Evolutionary conservation across 2,797 vertebrate species (phyloP).

Genomic region (Bothrops alternatus): DNA sequence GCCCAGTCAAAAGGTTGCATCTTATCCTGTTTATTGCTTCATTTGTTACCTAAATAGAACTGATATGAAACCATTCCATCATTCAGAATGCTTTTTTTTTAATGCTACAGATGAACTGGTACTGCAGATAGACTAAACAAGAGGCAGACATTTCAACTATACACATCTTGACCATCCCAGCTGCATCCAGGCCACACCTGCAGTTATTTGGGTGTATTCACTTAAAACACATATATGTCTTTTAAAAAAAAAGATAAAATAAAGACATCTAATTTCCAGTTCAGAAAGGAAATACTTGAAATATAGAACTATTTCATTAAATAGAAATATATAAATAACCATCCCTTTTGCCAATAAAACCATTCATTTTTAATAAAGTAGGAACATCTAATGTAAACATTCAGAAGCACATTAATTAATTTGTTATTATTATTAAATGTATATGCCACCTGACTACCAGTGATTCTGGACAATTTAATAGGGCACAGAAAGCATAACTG

Average conservation of each 20-base stretch:
- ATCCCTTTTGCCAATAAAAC: not conserved
- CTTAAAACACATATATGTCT: slow-evolving; percentile 46
- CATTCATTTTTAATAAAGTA: not conserved
- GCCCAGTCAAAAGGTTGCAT: not conserved
- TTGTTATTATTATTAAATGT: not conserved
- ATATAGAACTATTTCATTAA: not conserved
- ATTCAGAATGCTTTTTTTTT: not conserved
- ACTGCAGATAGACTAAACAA: not conserved
- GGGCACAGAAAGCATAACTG: not conserved
- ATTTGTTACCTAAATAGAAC: not conserved
- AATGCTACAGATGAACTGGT: not conserved
- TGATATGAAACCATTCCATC: not conserved
- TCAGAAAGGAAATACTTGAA: not conserved
- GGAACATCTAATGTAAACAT: not conserved
- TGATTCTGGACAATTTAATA: not conserved
- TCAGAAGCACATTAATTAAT: not conserved
- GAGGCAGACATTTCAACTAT: not conserved
- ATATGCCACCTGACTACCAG: not conserved
- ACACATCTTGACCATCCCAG: not conserved
- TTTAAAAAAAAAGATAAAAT: slow-evolving; percentile 18
- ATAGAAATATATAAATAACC: not conserved
- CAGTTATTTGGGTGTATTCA: slow-evolving; percentile 33
- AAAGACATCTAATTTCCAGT: slow-evolving; percentile 8
- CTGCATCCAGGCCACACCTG: not conserved
- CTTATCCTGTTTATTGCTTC: not conserved